Conservation (phyloP, 1,140 invertebrate species). For the Amphibalanus amphitrite region DNA sequence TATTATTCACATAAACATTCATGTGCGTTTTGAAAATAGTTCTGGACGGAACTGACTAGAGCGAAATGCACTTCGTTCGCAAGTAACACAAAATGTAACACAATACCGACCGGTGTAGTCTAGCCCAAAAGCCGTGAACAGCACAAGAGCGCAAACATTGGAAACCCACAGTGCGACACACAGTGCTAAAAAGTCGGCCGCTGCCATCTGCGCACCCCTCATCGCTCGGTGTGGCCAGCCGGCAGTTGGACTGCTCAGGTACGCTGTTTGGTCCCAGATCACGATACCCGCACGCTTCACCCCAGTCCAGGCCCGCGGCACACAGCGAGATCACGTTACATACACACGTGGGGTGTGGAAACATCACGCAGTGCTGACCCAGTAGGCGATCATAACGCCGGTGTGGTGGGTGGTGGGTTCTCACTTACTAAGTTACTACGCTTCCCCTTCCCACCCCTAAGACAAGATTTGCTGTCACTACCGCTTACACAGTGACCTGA, state of each 20-base stretch:
- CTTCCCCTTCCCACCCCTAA: no score
- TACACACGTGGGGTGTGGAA: no score
- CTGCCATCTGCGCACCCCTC: no score
- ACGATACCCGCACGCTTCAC: background rate
- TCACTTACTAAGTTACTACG: no score
- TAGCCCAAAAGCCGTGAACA: background rate
- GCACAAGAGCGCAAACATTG: background rate
- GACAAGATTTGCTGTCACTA: no score
- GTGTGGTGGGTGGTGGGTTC: no score
- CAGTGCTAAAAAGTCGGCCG: background rate
- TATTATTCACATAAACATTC: background rate
- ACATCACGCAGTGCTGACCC: no score
- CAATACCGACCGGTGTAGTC: background rate
- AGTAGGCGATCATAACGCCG: no score
- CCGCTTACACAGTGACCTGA: no score
- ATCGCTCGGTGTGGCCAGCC: background rate
- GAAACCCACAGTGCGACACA: background rate
- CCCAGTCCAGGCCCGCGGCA: background rate
- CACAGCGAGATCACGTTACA: no score
- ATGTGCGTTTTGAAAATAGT: background rate
- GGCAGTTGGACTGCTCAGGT: background rate
- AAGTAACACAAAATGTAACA: no score
- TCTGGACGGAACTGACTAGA: background rate
- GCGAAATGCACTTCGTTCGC: background rate
- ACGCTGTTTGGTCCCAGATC: background rate